phyloP scores from a whole-genome alignment of 2,888 invertebrate species.

The Amblyteles armatorius region DNA sequence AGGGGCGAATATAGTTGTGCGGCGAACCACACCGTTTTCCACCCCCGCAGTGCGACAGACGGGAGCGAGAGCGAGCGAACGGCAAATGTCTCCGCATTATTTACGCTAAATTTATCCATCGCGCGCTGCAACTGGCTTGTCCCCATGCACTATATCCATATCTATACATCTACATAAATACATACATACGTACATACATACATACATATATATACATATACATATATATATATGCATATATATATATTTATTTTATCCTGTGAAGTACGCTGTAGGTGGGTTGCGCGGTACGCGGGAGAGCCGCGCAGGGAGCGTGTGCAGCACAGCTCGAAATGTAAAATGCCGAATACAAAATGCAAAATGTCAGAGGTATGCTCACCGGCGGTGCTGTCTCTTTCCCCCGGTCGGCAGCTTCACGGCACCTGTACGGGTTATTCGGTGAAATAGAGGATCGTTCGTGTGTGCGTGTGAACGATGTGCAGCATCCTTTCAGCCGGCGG shows the following conservation, averaged over 20 bases:
- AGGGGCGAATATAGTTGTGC: conserved; percentile 22
- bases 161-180: conserved; percentile 18
- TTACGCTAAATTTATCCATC: conserved; percentile 81
- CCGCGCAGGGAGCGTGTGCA: conserved; percentile 58
- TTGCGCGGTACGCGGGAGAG: neutral
- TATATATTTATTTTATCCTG: neutral
- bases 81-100: conserved; percentile 78
- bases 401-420: conserved; percentile 3
- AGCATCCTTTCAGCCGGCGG: conserved; percentile 49
- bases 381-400: conserved; percentile 49
- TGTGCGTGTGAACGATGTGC: conserved; percentile 46
- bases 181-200: neutral
- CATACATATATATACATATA: neutral
- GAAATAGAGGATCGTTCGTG: conserved; percentile 15
- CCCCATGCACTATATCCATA: neutral
- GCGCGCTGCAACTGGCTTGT: conserved; percentile 33
- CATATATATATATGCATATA: too few species aligned
- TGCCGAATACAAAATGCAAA: conserved; percentile 77
- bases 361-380: conserved; percentile 53
- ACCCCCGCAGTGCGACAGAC: conserved; percentile 64
- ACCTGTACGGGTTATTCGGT: neutral
- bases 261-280: neutral
- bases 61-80: conserved; percentile 43
- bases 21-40: conserved; percentile 45
- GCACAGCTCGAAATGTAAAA: conserved; percentile 77